Evolutionary conservation across 1,140 invertebrate genomes (phyloP), one percentile per base, ranked within the genome.

Genomic region (Eufriesea mexicana): DNA sequence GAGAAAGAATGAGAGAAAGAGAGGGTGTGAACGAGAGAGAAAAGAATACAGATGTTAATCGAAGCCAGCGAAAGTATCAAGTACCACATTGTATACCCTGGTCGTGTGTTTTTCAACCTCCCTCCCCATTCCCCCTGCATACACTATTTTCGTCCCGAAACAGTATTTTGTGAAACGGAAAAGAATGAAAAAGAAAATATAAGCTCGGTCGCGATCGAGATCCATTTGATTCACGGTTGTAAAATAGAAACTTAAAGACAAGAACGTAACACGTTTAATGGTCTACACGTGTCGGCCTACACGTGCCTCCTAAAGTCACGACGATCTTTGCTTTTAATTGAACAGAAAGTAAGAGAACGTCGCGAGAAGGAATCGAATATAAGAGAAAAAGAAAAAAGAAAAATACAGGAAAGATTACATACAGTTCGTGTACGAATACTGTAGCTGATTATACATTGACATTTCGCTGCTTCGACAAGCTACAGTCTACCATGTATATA

Each of bases 401-500:
- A 47, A 75, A 8, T 35, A 59, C 61, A 73, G 73, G 16, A 72
- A 64, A 54, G 25, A 25, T 20, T 20, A 57, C 70, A 71, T 8
- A 85, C 59, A 84, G 84, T 83, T 86, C 80, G 83, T 73, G 70
- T 86, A 82, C 81, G 84, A 89, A 86, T 91, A 84, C 72, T 81
- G 87, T 81, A 82, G 87, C 86, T 88, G 89, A 90, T 89, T 88
- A 90, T 93, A 76, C 72, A 92, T 91, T 89, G 91, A 92, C 88
- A 93, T 91, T 91, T 92, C 91, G 92, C 92, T 92, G 93, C 91
- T 93, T 94, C 91, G 88, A 93, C 89, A 91, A 94, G 91, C 91
- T 91, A 91, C 93, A 93, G 92, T 94, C 90, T 94, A 93, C 91
- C 93, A 93, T 94, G 93, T 94, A 94, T 93, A 94, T 94, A 94